Evolutionary conservation across 2,888 invertebrate genomes (phyloP).

Genomic region (Drosophila maculinotata): DNA sequence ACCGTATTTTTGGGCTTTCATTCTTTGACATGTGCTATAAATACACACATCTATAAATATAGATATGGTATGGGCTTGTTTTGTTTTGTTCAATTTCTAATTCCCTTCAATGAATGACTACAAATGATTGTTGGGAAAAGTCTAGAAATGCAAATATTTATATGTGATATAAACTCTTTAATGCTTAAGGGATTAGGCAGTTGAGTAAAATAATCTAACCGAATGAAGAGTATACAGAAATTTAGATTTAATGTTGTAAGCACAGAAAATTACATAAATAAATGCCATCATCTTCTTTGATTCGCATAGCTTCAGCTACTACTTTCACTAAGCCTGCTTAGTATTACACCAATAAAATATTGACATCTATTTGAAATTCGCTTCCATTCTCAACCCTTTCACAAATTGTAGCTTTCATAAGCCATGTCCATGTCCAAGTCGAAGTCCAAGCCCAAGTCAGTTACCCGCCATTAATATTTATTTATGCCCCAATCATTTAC

Average conservation of each 20-base stretch:
- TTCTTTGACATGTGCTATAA: conserved; percentile 15
- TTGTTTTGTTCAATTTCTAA: neutral
- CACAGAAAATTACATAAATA: neutral
- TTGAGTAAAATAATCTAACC: too few species aligned
- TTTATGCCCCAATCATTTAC: conserved; percentile 64
- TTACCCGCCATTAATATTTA: conserved; percentile 63
- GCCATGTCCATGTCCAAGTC: conserved; percentile 4
- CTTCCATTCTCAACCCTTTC: conserved; percentile 28
- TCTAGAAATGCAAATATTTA: too few species aligned
- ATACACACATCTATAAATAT: neutral
- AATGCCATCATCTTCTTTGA: neutral
- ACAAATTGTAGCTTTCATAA: conserved; percentile 27
- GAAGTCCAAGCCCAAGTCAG: too few species aligned
- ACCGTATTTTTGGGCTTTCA: conserved; percentile 10
- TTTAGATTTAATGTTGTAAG: neutral
- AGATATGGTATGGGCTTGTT: neutral
- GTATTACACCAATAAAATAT: conserved; percentile 9
- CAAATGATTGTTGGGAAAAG: neutral
- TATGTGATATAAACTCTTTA: too few species aligned
- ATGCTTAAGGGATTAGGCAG: too few species aligned
- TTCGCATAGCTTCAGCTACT: neutral
- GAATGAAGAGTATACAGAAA: too few species aligned
- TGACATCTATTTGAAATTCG: conserved; percentile 3
- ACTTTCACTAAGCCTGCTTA: conserved; percentile 5
- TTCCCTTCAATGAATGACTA: neutral